Evolutionary conservation across 1,140 invertebrate genomes (phyloP), one percentile per base, ranked within the genome.

Genomic region (Chrysoperla carnea): DNA sequence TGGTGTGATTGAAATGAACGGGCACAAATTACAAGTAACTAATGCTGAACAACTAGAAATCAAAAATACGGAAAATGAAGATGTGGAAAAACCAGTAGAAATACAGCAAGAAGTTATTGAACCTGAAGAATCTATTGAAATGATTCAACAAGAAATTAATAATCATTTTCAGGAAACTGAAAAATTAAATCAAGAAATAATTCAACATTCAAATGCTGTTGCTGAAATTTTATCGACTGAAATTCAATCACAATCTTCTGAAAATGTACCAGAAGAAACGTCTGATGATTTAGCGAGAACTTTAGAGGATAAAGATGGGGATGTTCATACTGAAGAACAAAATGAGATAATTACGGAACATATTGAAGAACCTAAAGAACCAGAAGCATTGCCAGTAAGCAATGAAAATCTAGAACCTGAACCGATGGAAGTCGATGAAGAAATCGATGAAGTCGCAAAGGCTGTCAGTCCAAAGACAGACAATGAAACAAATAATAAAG

Each of bases 261-360:
- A 23, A 23, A 23, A 23, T 23, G 17, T 23, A 23, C 17, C 17
- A 23, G 17, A 23, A 23, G 14, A 66, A 67, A 46, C 61, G 69
- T 6, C 69, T 23, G 17, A 23, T 23, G 17, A 5, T 23, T 23
- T 23, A 23, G 17, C 17, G 5, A 23, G 5, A 23, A 23, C 17
- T 23, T 23, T 5, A 23, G 68, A 78, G 44, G 76, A 81, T 50
- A 61, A 72, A 43, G 74, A 75, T 42, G 39, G 37, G 11, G 28
- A 42, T 42, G 29, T 27, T n/a, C 45, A 42, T 33, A 14, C 5
- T 9, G n/a, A 39, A 39, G 8, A 39, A 14, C 2, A 13, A n/a
- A 2, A 39, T 3, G 9, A 14, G 14, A 17, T n/a, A 17, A 14
- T 8, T 4, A 3, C 14, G 9, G 37, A 39, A 14, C 9, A 13